Evolutionary conservation across 2,113 vertebrate species (phyloP), one percentile per base, ranked within the genome.

Genomic region (Agelaius tricolor): DNA sequence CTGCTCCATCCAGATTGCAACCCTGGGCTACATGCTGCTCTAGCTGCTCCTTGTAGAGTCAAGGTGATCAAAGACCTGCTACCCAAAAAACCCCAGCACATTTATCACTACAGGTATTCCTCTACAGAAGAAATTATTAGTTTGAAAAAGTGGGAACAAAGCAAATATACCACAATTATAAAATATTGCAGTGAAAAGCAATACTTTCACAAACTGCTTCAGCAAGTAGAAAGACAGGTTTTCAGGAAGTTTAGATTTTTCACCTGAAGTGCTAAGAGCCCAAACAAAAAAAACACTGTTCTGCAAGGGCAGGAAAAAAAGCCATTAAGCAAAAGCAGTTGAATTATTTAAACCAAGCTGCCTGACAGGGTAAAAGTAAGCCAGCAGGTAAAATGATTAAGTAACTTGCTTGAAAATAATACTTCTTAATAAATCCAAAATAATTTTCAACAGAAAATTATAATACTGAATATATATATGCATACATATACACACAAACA

Each of bases 211-310:
- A 68, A 87, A 55, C 57, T 1, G 6, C 41, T 93, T 74, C 65
- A 81, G 7, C 73, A 81, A 82, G 89, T 72, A 61, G 91, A 84
- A 92, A 87, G 51, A 78, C 86, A 49, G 69, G 89, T 94, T 92
- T 90, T 41, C 52, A 82, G 69, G 89, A 94, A 91, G 94, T 94
- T 75, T 13, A 52, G 46, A n/a, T 89, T 80, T 95, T 89, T 82
- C 61, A 90, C 76, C 77, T 61, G 44, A 68, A 92, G 69, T 65
- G 87, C 54, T 91, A 65, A 94, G 37, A 84, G 39, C 41, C 15
- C 69, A 65, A 87, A 94, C 84, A 97, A 94, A 89, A 89, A 63
- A 44, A 84, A 4, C 30, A 57, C 68, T 96, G 89, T 94, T 93
- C 86, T 55, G 14, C 0, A 3, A 80, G 68, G 18, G 76, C 3